Conservation (phyloP, 2,797 vertebrate species). For the Etheostoma nigrum region DNA sequence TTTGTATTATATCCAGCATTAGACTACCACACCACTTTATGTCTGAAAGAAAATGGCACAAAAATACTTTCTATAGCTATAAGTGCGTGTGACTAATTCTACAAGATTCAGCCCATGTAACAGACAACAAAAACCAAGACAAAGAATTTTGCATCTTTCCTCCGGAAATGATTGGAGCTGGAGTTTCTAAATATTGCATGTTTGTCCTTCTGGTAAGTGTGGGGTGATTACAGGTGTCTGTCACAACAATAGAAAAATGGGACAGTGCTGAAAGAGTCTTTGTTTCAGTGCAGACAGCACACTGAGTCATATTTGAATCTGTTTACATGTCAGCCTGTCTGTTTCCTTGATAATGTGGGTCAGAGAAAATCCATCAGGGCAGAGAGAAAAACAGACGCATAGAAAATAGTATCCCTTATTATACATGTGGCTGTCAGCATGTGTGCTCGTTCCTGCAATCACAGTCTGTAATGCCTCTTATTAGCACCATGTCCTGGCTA, state of each 20-base stretch:
- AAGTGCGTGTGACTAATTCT: conserved; percentile 17
- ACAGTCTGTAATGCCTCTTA: conserved; percentile 55
- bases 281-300: conserved; percentile 60
- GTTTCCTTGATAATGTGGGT: conserved; percentile 72
- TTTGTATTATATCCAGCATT: neutral
- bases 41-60: conserved; percentile 14
- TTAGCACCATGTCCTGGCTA: conserved; percentile 54
- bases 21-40: neutral
- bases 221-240: conserved; percentile 65
- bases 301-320: conserved; percentile 66
- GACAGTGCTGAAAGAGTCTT: conserved; percentile 64
- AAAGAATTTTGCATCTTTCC: conserved; percentile 55
- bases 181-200: conserved; percentile 66
- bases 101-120: conserved; percentile 28
- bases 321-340: conserved; percentile 65
- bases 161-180: conserved; percentile 28
- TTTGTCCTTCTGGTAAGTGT: conserved; percentile 48
- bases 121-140: conserved; percentile 38
- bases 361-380: conserved; percentile 69
- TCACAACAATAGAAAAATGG: conserved; percentile 55
- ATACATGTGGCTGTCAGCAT: conserved; percentile 51
- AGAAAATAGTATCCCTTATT: conserved; percentile 54
- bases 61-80: neutral
- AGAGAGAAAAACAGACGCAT: conserved; percentile 26
- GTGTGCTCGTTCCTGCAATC: conserved; percentile 43